Conservation (phyloP, 2,888 invertebrate species). For the Drosophila nigritarsus region DNA sequence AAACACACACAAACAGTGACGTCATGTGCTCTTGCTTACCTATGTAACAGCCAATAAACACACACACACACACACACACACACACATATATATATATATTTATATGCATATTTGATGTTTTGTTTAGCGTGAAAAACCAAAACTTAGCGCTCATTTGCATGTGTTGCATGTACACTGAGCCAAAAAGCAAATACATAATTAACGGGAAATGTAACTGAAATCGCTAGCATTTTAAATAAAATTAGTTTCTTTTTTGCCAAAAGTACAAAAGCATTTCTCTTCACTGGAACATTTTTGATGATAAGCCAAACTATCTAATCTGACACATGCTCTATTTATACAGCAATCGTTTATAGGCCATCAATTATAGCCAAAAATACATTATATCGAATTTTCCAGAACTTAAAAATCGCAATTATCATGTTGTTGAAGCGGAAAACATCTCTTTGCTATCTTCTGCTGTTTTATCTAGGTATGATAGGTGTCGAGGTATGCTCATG, state of each 20-base stretch:
- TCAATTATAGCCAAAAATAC: too few species aligned
- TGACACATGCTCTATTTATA: not conserved
- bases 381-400: not conserved
- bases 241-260: not conserved
- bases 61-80: slow-evolving; percentile 2
- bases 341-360: not conserved
- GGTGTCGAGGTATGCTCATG: not conserved
- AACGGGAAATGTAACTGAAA: not conserved
- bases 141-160: slow-evolving; percentile 42
- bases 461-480: not conserved
- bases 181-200: not conserved
- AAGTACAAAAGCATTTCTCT: not conserved
- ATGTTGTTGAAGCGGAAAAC: not conserved
- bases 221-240: not conserved
- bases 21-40: slow-evolving; percentile 33
- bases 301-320: slow-evolving; percentile 39
- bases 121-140: slow-evolving; percentile 50
- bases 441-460: not conserved
- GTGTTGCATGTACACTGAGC: slow-evolving; percentile 23
- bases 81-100: not conserved
- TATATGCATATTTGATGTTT: slow-evolving; percentile 37
- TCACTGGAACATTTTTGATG: slow-evolving; percentile 1
- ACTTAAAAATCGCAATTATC: not conserved
- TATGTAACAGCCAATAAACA: slow-evolving; percentile 6
- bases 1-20: slow-evolving; percentile 26